Base-by-base conservation (phyloP, 2,797 vertebrate species). In the Rhodeus uyekii region DNA sequence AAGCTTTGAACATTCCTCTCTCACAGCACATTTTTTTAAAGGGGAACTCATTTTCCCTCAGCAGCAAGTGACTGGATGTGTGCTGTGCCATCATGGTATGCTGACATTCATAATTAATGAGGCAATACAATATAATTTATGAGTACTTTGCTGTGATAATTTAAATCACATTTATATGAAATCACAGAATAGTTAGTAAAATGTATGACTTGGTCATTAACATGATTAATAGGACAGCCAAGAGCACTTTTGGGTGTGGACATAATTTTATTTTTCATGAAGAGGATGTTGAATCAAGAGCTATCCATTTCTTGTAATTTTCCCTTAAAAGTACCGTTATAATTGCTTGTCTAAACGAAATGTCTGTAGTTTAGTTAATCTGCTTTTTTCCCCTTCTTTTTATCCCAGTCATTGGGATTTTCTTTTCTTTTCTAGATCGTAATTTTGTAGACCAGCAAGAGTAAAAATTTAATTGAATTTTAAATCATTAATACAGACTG, bases 11-110 rank as follows among this genome's bases (percentile, higher is more conserved):
- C 77, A 83, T 85, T 87, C 81, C 81, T 87, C 83, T 83, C 64
- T 85, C 78, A 27, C 74, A 81, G 86, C 86, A 85, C 68, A 87
- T 87, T 87, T 85, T n/a, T 87, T 87, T 83, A 78, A 83, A 85
- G 72, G 67, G 77, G 69, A 86, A 85, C 68, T 75, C 63, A 53
- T 61, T 78, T 87, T 78, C 63, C 74, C 36, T 63, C 27, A n/a
- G 32, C 72, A 83, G 63, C 55, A 61, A 65, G 67, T 68, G 58
- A 55, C 32, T 82, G 69, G 38, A 79, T 64, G 63, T 27, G 64
- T 67, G 61, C 60, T 32, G 61, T 34, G 44, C 39, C 67, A 27
- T 64, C 50, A 55, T 78, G 58, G 71, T 76, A 75, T 75, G 77
- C 50, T 24, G 72, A 58, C 29, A 48, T 80, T 53, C 27, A 79